Percentiles rank a stretch among this genome's conserved stretches.
Evolutionary conservation across 2,888 invertebrate species (phyloP).

Genomic region (Tolmerus cingulatus): DNA sequence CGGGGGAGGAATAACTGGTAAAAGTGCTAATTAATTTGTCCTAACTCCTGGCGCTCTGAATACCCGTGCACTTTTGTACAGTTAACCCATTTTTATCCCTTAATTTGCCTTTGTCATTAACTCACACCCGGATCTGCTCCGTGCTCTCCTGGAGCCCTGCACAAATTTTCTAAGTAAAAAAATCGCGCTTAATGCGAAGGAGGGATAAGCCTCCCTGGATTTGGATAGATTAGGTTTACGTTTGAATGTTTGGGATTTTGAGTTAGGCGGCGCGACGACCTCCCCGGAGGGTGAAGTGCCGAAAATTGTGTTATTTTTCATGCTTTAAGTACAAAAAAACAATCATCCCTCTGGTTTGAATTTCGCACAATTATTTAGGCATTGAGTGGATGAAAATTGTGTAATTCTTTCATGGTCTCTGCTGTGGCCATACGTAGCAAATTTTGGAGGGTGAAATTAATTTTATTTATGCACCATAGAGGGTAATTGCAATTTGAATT

Average conservation of each 20-base stretch:
- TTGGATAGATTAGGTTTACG: constrained; percentile 24
- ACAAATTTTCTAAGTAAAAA: not conserved
- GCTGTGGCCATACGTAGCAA: not conserved
- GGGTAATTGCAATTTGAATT: not conserved
- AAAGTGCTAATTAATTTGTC: constrained; percentile 13
- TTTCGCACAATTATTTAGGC: not conserved
- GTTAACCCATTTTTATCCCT: constrained; percentile 26
- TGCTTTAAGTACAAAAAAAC: not conserved
- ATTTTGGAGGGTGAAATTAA: not conserved
- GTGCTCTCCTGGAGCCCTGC: not conserved
- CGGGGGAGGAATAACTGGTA: not conserved
- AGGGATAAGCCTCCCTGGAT: constrained; percentile 11
- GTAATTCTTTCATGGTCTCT: not conserved
- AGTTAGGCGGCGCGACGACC: not conserved
- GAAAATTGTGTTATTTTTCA: not conserved
- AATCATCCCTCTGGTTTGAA: not conserved
- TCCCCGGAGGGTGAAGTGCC: not conserved
- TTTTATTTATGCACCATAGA: not conserved
- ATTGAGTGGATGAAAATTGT: not conserved
- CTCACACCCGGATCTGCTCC: not conserved
- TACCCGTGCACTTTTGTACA: constrained; percentile 1
- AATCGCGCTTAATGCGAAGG: constrained; percentile 3
- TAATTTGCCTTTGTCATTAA: constrained; percentile 21
- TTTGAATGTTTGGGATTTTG: constrained; percentile 14
- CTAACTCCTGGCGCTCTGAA: not conserved